These are phyloP conservation scores for Pseudomyrmex cubaensis DNA, from an alignment of 1,140 invertebrate genomes.

Conservation along the genomic window DNA sequence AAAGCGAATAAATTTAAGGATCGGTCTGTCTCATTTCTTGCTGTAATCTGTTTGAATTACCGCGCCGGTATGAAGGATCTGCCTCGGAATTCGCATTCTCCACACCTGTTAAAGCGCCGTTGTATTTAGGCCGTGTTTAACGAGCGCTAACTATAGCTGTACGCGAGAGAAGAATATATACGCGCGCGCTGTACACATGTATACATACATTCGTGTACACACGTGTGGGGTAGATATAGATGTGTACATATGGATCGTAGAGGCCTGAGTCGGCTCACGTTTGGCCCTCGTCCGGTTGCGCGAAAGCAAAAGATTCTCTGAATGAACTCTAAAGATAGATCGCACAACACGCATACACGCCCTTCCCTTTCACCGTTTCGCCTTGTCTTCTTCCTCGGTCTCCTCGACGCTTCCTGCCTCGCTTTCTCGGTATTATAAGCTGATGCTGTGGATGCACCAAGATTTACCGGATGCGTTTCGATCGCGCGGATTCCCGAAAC, in stretches of 20 bases:
- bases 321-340: constrained; percentile 83
- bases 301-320: constrained; percentile 77
- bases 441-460: neutral
- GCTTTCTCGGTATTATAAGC: neutral
- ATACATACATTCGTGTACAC: neutral
- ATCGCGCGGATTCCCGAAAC: neutral
- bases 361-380: constrained; percentile 65
- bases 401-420: constrained; percentile 32
- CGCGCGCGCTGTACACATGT: neutral
- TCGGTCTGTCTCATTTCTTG: neutral
- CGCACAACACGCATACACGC: constrained; percentile 51
- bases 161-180: neutral
- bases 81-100: constrained; percentile 32
- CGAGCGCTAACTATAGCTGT: constrained; percentile 26
- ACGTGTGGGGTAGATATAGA: neutral
- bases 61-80: neutral
- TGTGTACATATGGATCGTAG: no score
- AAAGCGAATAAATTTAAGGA: no score
- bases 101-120: constrained; percentile 52
- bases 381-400: constrained; percentile 66
- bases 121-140: constrained; percentile 57
- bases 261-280: constrained; percentile 75
- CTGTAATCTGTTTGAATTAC: neutral
- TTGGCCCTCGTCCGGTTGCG: constrained; percentile 71
- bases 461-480: neutral